phyloP scores from a whole-genome alignment of 2,113 vertebrate species.

The Melanerpes aurifrons region DNA sequence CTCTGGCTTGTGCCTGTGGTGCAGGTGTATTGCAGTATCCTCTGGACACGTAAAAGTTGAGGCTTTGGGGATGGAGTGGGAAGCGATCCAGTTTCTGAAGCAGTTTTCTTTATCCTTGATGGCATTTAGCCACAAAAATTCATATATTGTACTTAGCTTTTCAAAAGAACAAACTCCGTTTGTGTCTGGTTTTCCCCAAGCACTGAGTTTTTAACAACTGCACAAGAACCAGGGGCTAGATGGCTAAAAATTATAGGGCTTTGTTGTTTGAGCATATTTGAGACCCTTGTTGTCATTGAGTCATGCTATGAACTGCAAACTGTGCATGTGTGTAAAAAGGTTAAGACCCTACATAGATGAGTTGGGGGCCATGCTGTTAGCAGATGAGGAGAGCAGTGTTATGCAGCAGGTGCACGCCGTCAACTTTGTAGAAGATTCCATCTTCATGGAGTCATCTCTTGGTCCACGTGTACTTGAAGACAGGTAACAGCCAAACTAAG shows the following conservation, averaged over 20 bases:
- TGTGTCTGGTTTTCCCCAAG: background rate
- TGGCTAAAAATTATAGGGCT: slow-evolving; percentile 27
- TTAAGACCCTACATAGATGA: slow-evolving; percentile 83
- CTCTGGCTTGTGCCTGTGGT: rapidly evolving
- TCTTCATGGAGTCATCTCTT: slow-evolving; percentile 89
- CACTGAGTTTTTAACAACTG: slow-evolving; percentile 38
- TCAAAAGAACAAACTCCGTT: background rate
- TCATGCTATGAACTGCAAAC: slow-evolving; percentile 74
- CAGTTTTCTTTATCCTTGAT: background rate
- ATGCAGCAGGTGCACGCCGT: slow-evolving; percentile 86
- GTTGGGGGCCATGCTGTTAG: slow-evolving; percentile 82
- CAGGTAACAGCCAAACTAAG: slow-evolving; percentile 84
- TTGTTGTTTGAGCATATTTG: slow-evolving; percentile 60
- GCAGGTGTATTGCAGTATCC: background rate
- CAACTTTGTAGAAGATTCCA: slow-evolving; percentile 84
- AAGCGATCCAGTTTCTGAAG: background rate
- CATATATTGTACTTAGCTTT: background rate
- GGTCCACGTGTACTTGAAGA: slow-evolving; percentile 77
- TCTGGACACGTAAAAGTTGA: background rate
- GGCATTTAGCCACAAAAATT: background rate
- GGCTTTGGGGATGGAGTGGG: background rate
- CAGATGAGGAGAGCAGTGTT: slow-evolving; percentile 85
- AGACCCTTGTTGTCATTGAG: slow-evolving; percentile 61
- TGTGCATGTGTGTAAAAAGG: slow-evolving; percentile 84
- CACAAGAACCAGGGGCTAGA: background rate